Percentiles rank a stretch among this genome's conserved stretches.
Conservation (phyloP, 2,888 invertebrate species). For the Chymomyza fuscimana region DNA sequence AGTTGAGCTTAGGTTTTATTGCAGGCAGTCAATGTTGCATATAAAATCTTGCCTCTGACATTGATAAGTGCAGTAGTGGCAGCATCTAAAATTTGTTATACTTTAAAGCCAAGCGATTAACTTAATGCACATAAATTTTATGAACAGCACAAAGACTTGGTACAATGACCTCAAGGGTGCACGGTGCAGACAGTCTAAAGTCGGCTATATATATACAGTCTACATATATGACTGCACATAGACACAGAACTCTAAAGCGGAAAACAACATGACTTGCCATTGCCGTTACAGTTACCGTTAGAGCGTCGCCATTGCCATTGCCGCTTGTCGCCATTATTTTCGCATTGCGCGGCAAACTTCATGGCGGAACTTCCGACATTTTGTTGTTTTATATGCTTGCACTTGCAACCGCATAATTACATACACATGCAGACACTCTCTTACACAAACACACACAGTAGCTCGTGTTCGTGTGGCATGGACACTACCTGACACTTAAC, state of each 20-base stretch:
- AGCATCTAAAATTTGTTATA: neutral
- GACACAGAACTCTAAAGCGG: constrained; percentile 33
- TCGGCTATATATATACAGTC: neutral
- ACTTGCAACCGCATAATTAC: constrained; percentile 5
- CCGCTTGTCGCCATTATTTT: constrained; percentile 41
- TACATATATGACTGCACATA: constrained; percentile 16
- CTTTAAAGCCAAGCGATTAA: constrained; percentile 25
- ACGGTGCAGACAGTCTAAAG: neutral
- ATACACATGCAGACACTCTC: neutral
- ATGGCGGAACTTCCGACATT: constrained; percentile 40
- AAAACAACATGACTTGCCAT: constrained; percentile 40
- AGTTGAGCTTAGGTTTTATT: constrained; percentile 24
- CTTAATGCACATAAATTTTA: constrained; percentile 3
- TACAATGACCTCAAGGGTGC: neutral
- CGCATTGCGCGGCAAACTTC: constrained; percentile 42
- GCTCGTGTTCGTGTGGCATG: constrained; percentile 3
- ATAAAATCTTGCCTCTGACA: neutral
- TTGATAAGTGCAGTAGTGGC: neutral
- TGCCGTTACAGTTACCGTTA: neutral
- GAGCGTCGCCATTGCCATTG: neutral
- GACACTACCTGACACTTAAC: constrained; percentile 15
- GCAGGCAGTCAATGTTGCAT: constrained; percentile 13
- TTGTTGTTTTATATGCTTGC: constrained; percentile 6
- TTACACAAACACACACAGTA: constrained; percentile 9
- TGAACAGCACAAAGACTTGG: neutral